These are phyloP conservation scores for Grantiella picta DNA, from an alignment of 2,113 vertebrate species.

Conservation along the genomic window DNA sequence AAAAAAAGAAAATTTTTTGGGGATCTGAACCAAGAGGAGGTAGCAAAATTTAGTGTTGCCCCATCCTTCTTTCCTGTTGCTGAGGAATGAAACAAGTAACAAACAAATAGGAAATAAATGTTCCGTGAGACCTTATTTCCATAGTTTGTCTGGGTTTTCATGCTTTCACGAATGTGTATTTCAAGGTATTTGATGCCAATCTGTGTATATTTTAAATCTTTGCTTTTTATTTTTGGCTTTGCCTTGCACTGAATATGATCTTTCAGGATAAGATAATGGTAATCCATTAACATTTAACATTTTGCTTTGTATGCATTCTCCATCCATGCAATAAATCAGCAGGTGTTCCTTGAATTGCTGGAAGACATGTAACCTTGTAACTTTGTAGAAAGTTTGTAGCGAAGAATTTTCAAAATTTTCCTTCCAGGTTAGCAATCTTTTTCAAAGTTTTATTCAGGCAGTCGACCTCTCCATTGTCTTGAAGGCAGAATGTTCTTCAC, in stretches of 20 bases:
- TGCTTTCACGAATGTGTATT: background rate
- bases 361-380: background rate
- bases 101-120: background rate
- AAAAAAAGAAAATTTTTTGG: background rate
- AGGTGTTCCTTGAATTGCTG: background rate
- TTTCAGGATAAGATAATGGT: background rate
- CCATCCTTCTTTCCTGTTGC: background rate
- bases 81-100: background rate
- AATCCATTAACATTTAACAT: background rate
- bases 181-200: background rate
- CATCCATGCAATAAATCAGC: background rate
- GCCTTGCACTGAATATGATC: background rate
- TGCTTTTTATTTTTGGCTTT: background rate
- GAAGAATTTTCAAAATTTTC: background rate
- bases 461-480: background rate
- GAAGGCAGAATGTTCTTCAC: background rate
- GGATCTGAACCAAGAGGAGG: background rate
- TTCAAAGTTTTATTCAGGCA: background rate
- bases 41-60: background rate
- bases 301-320: background rate
- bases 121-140: background rate
- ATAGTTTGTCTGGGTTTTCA: background rate
- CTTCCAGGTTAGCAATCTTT: background rate
- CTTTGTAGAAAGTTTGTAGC: background rate
- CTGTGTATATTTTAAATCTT: background rate